These are phyloP conservation scores for Byasa hedistus DNA, from an alignment of 2,888 invertebrate species.

Conservation along the genomic window DNA sequence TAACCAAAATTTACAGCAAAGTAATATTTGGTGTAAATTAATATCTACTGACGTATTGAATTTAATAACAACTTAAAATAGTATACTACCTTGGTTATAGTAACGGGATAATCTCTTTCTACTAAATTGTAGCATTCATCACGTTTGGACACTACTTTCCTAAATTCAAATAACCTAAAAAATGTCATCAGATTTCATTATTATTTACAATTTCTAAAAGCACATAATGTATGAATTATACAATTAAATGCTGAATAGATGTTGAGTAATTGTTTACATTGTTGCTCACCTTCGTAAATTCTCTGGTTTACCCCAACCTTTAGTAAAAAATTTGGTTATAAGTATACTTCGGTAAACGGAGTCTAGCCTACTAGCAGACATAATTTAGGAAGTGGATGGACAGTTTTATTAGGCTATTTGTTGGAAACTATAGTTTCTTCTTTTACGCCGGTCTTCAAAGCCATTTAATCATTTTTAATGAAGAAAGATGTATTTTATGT, in stretches of 20 bases:
- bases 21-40: no score
- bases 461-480: constrained; percentile 51
- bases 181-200: constrained; percentile 25
- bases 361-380: constrained; percentile 84
- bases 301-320: constrained; percentile 98
- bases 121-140: constrained; percentile 90
- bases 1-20: no score
- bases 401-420: constrained; percentile 33
- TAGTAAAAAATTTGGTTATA: constrained; percentile 94
- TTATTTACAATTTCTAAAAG: neutral
- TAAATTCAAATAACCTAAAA: constrained; percentile 93
- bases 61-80: constrained; percentile 1
- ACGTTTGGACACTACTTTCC: constrained; percentile 91
- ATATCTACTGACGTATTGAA: no score
- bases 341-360: constrained; percentile 92
- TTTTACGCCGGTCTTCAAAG: constrained; percentile 38
- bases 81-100: constrained; percentile 87
- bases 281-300: constrained; percentile 87
- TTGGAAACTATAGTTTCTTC: constrained; percentile 30
- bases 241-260: constrained; percentile 26
- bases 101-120: constrained; percentile 89
- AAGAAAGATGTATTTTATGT: constrained; percentile 19
- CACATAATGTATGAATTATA: constrained; percentile 21
- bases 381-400: constrained; percentile 51
- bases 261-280: constrained; percentile 33